These are phyloP conservation scores for Ommatoiulus sabulosus DNA, from an alignment of 2,888 invertebrate species.

Conservation along the genomic window DNA sequence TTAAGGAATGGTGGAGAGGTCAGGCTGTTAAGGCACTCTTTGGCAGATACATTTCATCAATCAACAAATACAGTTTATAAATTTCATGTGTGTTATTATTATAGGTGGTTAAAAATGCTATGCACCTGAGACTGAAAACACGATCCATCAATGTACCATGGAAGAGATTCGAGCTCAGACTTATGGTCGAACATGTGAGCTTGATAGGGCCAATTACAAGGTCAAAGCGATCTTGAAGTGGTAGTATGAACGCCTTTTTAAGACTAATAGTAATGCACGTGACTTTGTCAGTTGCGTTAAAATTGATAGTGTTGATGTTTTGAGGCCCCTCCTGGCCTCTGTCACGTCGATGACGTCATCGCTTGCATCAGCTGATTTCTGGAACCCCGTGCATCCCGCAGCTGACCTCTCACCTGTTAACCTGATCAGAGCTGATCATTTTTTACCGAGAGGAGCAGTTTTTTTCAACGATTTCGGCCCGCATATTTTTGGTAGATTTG, in stretches of 20 bases:
- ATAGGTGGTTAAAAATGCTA: conserved; percentile 61
- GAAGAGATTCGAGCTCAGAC: background rate
- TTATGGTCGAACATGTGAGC: too few relatives aligned
- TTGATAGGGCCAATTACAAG: background rate
- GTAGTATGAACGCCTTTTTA: background rate
- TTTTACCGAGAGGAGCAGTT: too few relatives aligned
- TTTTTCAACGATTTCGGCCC: too few relatives aligned
- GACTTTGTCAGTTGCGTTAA: background rate
- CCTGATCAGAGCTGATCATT: too few relatives aligned
- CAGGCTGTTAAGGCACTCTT: background rate
- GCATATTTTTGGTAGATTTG: too few relatives aligned
- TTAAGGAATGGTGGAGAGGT: background rate
- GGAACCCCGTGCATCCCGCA: too few relatives aligned
- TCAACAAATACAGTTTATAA: conserved; percentile 59
- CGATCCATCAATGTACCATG: background rate
- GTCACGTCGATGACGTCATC: too few relatives aligned
- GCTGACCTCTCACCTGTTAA: too few relatives aligned
- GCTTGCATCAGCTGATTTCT: too few relatives aligned
- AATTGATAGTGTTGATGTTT: too few relatives aligned
- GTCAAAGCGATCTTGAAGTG: background rate
- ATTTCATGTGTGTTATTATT: conserved; percentile 61
- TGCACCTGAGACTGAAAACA: background rate
- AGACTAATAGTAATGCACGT: background rate
- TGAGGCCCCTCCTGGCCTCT: too few relatives aligned
- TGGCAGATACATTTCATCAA: background rate